A percentile compares a stretch with the other conserved stretches of the same genome.
Conservation (phyloP, 2,888 invertebrate species). For the Leptopilina drosophilae region DNA sequence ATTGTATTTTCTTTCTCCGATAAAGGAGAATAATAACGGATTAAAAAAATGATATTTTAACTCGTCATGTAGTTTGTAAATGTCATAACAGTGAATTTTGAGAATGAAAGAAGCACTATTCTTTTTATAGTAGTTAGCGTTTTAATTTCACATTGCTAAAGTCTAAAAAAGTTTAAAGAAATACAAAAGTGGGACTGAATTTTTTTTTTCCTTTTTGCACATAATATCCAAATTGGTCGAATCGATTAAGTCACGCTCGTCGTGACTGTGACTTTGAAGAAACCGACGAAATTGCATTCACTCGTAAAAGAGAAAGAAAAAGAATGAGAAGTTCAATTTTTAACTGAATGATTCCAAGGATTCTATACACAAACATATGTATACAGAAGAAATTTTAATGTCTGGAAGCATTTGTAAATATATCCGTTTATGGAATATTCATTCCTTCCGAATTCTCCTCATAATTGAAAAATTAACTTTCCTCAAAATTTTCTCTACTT, state of each 20-base stretch:
- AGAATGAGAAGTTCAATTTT: neutral
- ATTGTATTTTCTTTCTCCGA: no score
- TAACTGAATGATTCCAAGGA: slow-evolving; percentile 6
- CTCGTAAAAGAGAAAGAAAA: slow-evolving; percentile 6
- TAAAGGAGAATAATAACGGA: no score
- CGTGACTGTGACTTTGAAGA: slow-evolving; percentile 25
- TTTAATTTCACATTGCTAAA: no score
- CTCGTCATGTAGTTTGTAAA: no score
- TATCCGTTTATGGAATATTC: no score
- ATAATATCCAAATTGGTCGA: slow-evolving; percentile 13
- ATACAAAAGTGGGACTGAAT: slow-evolving; percentile 45
- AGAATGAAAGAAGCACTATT: neutral
- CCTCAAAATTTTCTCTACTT: no score
- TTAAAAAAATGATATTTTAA: no score
- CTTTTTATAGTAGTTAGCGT: slow-evolving; percentile 1
- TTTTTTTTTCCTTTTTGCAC: neutral
- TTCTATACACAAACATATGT: neutral
- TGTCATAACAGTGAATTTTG: no score
- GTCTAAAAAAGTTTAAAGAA: slow-evolving; percentile 24
- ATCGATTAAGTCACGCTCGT: slow-evolving; percentile 34
- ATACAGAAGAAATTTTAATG: no score
- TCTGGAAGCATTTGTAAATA: no score
- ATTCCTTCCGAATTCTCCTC: no score
- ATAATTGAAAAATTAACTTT: no score
- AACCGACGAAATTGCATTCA: slow-evolving; percentile 28